Percentiles rank a stretch among this genome's conserved stretches.
Conservation (phyloP, 23 tunicate genomes). For the Botrylloides violaceus region DNA sequence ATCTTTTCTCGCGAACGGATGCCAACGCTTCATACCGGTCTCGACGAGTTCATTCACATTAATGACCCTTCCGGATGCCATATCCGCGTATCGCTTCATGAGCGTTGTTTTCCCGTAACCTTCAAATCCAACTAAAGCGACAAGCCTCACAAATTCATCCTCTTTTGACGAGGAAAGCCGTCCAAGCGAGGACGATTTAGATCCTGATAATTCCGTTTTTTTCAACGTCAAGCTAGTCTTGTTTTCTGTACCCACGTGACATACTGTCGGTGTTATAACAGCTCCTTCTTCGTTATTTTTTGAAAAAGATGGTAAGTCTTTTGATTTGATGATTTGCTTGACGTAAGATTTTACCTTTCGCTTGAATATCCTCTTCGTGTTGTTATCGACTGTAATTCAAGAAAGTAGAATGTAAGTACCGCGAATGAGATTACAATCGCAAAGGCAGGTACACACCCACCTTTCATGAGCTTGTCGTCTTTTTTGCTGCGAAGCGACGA, state of each 20-base stretch:
- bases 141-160: conserved; percentile 3
- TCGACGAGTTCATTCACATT: not conserved
- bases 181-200: not conserved
- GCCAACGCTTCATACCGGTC: not conserved
- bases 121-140: not conserved
- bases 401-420: not conserved
- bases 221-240: not conserved
- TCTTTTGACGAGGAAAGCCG: not conserved
- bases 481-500: not conserved
- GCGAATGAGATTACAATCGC: not conserved
- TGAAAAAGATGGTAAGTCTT: not conserved
- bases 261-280: not conserved
- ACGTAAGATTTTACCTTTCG: not conserved
- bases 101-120: conserved; percentile 18
- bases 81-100: conserved; percentile 10
- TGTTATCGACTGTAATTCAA: not conserved
- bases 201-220: not conserved
- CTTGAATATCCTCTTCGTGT: not conserved
- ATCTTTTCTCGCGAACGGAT: conserved; percentile 19
- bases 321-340: not conserved
- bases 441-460: not conserved
- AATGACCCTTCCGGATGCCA: conserved; percentile 3
- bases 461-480: not conserved
- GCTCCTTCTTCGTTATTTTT: not conserved
- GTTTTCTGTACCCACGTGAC: not conserved